Conservation (phyloP, 2,797 vertebrate species). For the Ciconia nigra region DNA sequence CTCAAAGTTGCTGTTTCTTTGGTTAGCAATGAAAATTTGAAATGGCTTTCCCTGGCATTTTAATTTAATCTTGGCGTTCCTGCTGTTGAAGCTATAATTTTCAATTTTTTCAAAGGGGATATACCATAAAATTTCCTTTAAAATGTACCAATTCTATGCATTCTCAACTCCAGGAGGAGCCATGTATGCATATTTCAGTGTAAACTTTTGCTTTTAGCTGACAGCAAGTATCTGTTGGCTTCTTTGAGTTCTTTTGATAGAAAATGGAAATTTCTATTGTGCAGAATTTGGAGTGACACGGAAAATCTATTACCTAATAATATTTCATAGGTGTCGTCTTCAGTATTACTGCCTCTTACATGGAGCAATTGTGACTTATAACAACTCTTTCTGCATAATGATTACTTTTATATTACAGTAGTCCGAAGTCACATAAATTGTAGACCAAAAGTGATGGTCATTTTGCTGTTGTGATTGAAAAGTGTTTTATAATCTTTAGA, state of each 20-base stretch:
- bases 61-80: background rate
- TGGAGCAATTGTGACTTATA: background rate
- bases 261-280: background rate
- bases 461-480: background rate
- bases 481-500: background rate
- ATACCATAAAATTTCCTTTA: background rate
- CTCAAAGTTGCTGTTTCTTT: background rate
- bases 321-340: background rate
- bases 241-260: background rate
- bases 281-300: background rate
- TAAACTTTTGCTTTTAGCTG: background rate
- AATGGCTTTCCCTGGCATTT: background rate
- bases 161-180: background rate
- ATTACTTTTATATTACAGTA: background rate
- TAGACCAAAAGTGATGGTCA: background rate
- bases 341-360: background rate
- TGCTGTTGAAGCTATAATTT: background rate
- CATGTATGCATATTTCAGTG: background rate
- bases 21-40: background rate
- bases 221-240: background rate
- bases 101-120: background rate
- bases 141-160: rapidly evolving
- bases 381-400: rapidly evolving
- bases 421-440: background rate
- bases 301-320: background rate